Conservation (phyloP, 2,888 invertebrate species). For the Morinoia aosen region DNA sequence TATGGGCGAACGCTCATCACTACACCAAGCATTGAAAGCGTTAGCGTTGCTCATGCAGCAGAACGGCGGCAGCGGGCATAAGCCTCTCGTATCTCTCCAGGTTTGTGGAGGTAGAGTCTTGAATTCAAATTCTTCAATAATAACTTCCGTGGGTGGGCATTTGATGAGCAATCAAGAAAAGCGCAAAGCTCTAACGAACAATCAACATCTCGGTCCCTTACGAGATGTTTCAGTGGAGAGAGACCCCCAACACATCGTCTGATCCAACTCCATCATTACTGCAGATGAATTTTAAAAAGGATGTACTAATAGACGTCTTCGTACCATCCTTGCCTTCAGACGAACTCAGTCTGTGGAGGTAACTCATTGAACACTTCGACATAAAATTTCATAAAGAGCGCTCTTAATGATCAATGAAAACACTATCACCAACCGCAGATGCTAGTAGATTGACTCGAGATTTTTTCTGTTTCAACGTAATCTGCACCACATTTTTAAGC, state of each 20-base stretch:
- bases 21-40: slow-evolving; percentile 52
- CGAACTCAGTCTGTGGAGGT: background rate
- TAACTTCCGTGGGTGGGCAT: background rate
- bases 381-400: background rate
- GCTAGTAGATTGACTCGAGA: background rate
- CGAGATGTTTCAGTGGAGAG: background rate
- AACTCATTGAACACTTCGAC: background rate
- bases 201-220: background rate
- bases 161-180: background rate
- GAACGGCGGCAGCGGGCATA: background rate
- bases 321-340: background rate
- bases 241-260: background rate
- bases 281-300: background rate
- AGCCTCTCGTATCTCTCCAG: background rate
- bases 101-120: background rate
- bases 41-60: slow-evolving; percentile 43
- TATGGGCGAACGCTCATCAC: slow-evolving; percentile 47
- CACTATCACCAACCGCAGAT: background rate
- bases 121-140: background rate
- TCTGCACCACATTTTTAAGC: background rate
- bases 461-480: background rate
- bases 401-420: background rate
- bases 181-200: background rate
- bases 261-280: background rate
- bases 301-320: background rate